phyloP scores from a whole-genome alignment of 2,888 invertebrate genomes.

The Amphipyra berbera region DNA sequence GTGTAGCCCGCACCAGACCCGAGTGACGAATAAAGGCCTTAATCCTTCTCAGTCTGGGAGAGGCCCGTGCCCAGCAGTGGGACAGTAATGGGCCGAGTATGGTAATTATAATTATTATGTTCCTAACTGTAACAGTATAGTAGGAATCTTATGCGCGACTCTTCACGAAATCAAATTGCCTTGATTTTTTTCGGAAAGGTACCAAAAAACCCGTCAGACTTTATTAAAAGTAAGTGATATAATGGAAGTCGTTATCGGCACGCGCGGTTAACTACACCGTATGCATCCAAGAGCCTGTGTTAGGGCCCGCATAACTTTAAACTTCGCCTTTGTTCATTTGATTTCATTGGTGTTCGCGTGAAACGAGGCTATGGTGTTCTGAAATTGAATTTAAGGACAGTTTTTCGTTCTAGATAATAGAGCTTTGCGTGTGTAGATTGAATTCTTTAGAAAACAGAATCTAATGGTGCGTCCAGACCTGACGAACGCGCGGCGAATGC shows the following conservation, averaged over 20 bases:
- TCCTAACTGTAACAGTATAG: too few relatives aligned
- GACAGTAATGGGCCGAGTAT: too few relatives aligned
- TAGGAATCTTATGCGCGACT: too few relatives aligned
- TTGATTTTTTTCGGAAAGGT: not conserved
- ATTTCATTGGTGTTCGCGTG: constrained; percentile 26
- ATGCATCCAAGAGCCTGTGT: constrained; percentile 51
- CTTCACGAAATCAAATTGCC: too few relatives aligned
- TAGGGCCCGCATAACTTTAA: constrained; percentile 46
- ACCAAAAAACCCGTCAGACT: constrained; percentile 36
- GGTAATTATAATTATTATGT: too few relatives aligned
- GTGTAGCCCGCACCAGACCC: too few relatives aligned
- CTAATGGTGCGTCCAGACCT: too few relatives aligned
- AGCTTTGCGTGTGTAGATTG: not conserved
- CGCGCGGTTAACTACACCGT: constrained; percentile 53
- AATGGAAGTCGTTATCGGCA: constrained; percentile 56
- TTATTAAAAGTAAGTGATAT: constrained; percentile 59
- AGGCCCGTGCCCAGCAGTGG: too few relatives aligned
- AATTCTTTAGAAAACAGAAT: too few relatives aligned
- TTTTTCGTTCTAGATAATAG: not conserved
- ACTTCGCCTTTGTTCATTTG: constrained; percentile 38
- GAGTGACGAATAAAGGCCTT: too few relatives aligned
- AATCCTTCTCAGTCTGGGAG: too few relatives aligned
- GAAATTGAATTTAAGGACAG: not conserved
- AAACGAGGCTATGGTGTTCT: not conserved
- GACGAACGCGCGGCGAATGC: too few relatives aligned